Base-by-base conservation (phyloP, 2,888 invertebrate species). In the Branchipolynoe longqiensis region DNA sequence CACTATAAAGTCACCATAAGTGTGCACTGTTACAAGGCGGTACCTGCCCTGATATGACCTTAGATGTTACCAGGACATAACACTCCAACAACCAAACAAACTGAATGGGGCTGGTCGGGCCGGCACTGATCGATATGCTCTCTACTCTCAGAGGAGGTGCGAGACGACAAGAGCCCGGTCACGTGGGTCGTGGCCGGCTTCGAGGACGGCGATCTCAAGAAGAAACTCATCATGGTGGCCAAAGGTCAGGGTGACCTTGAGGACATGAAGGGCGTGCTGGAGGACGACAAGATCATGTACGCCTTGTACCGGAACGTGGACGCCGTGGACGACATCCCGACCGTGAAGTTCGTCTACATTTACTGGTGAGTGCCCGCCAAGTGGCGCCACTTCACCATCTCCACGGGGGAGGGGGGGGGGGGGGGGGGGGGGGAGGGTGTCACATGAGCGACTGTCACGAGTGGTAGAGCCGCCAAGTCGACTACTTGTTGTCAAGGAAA, bases 311-410 rank as follows among this genome's bases (percentile, higher is more conserved):
- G 93, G 74, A 90, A 91, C 25, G 90, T 90, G 1, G 93, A 93
- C 88, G 84, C 83, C 3, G 90, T 92, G 6, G 93, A 93, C 84
- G 91, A 91, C 73, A 92, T 92, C 82, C 88, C 89, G 31, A 93
- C 92, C 2, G 92, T 92, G 82, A 93, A 93, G 87, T 93, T 93
- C 91, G 93, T 92, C 81, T 93, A 90, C 86, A 91, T 93, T 54
- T 89, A 89, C 6, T 93, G 93, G 93, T 93, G 87, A 86, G 92
- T 89, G 14, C n/a, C n/a, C 33, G 18, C 6, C 22, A 62, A 31
- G n/a, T 58, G 12, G 58, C 4, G 18, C 48, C 18, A 12, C 8
- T 48, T 12, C 48, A 8, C 8, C 4, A 58, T 18, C 12, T 8
- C 14, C 12, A 58, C n/a, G 18, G n/a, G n/a, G 12, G 4, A 4